phyloP scores from a whole-genome alignment of 2,113 vertebrate species.

The Arizona elegans region DNA sequence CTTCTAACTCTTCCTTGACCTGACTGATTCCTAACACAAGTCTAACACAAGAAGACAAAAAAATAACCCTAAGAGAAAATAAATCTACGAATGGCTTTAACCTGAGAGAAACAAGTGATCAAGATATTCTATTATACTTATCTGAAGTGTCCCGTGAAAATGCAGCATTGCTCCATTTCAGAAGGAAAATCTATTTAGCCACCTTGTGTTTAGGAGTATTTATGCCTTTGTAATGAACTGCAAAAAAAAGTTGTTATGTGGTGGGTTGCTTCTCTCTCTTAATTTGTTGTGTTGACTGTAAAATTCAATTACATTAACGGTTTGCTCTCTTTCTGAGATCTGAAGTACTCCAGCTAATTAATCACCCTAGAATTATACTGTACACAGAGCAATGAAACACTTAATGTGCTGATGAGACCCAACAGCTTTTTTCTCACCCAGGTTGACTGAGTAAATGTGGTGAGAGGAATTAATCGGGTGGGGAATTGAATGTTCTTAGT shows the following conservation, averaged over 20 bases:
- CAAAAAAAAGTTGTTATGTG: neutral
- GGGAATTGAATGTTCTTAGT: neutral
- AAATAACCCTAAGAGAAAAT: neutral
- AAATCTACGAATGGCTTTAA: neutral
- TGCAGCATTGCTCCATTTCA: conserved; percentile 45
- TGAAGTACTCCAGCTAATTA: conserved; percentile 45
- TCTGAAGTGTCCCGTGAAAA: conserved; percentile 34
- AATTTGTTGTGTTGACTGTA: conserved; percentile 38
- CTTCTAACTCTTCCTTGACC: neutral
- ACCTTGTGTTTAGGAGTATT: conserved; percentile 34
- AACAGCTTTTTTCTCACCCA: neutral
- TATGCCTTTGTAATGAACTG: conserved; percentile 38
- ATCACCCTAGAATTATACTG: conserved; percentile 33
- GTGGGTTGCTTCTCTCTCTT: conserved; percentile 26
- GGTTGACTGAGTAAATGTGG: neutral
- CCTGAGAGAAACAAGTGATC: neutral
- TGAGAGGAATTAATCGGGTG: neutral
- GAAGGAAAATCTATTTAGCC: conserved; percentile 39
- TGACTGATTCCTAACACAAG: neutral
- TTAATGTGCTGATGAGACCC: conserved; percentile 24
- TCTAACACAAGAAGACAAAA: neutral
- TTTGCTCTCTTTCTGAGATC: conserved; percentile 38
- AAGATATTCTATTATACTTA: neutral
- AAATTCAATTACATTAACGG: conserved; percentile 53
- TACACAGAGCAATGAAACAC: neutral